A percentile compares a stretch with the other conserved stretches of the same genome.
phyloP scores from a whole-genome alignment of 2,888 invertebrate species.

The Leptura quadrifasciata region DNA sequence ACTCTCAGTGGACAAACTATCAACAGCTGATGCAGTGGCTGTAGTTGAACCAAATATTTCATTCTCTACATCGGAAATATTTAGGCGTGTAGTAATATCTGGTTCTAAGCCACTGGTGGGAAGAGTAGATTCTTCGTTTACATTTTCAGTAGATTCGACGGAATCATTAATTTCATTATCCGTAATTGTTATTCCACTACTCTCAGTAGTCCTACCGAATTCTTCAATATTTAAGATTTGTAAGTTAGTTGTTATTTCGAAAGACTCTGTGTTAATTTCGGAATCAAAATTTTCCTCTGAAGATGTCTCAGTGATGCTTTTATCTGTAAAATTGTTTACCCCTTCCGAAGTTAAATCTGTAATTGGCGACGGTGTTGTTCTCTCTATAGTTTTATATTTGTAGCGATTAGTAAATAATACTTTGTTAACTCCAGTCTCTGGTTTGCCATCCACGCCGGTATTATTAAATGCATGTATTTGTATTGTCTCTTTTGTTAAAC shows the following conservation, averaged over 20 bases:
- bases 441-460: slow-evolving; percentile 14
- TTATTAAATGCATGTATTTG: slow-evolving; percentile 29
- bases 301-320: not conserved
- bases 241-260: slow-evolving; percentile 31
- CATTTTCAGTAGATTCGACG: not conserved
- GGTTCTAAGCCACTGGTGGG: not conserved
- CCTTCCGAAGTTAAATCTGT: not conserved
- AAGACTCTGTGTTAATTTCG: slow-evolving; percentile 30
- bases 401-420: slow-evolving; percentile 19
- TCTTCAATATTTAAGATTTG: slow-evolving; percentile 20
- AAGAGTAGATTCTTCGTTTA: slow-evolving; percentile 6
- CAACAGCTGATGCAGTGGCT: not conserved
- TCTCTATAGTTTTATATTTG: slow-evolving; percentile 34
- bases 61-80: slow-evolving; percentile 3
- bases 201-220: slow-evolving; percentile 30
- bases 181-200: slow-evolving; percentile 20
- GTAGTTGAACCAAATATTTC: slow-evolving; percentile 19
- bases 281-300: not conserved
- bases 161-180: slow-evolving; percentile 11
- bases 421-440: slow-evolving; percentile 17
- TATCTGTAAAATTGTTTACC: not conserved
- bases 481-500: slow-evolving; percentile 30
- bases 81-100: slow-evolving; percentile 20
- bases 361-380: slow-evolving; percentile 10
- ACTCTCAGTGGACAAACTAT: not conserved